Evolutionary conservation across 2,113 vertebrate genomes (phyloP).

Genomic region (Loxodonta africana): DNA sequence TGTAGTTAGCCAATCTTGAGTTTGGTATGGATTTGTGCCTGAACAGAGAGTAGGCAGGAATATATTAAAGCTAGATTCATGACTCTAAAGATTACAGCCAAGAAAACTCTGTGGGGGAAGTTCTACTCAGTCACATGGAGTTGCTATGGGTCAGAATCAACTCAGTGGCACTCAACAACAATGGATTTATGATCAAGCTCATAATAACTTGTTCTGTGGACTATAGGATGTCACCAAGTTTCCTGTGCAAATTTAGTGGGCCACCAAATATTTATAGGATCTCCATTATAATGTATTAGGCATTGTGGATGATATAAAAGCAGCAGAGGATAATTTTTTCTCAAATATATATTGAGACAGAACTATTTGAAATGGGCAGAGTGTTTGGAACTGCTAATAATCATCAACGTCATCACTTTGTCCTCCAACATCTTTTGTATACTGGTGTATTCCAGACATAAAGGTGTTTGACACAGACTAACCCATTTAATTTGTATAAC

Average conservation of each 20-base stretch:
- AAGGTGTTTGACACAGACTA: background rate
- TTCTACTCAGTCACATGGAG: background rate
- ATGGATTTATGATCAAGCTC: background rate
- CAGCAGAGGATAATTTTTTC: background rate
- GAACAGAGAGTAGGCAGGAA: background rate
- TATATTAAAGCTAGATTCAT: background rate
- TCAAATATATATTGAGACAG: background rate
- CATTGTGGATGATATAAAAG: background rate
- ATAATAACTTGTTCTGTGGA: background rate
- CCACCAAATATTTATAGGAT: background rate
- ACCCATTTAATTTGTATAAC: background rate
- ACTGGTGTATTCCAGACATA: background rate
- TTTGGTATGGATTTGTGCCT: constrained; percentile 1
- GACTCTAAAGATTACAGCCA: background rate
- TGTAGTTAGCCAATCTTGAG: background rate
- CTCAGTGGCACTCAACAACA: background rate
- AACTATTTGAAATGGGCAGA: background rate
- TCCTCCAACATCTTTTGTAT: background rate
- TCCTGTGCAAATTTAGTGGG: background rate
- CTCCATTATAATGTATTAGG: background rate
- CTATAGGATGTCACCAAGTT: background rate
- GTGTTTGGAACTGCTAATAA: background rate
- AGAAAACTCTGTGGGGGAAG: background rate
- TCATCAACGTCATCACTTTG: background rate
- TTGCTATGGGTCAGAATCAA: background rate